A percentile compares a stretch with the other conserved stretches of the same genome.
These are phyloP conservation scores for Lepidurus couesii DNA, from an alignment of 1,140 invertebrate species.

Conservation along the genomic window DNA sequence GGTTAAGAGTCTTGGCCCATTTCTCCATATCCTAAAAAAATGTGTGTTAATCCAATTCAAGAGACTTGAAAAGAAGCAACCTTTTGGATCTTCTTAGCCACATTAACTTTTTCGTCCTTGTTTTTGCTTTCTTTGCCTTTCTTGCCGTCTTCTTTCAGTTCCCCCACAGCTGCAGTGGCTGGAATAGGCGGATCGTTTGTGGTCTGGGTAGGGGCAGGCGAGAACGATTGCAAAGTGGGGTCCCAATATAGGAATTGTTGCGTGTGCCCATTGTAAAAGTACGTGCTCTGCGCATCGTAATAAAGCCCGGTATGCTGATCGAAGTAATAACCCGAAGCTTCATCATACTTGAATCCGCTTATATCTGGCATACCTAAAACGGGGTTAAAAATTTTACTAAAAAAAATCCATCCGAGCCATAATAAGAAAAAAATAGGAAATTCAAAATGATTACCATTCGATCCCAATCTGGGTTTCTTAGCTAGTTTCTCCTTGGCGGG, in stretches of 20 bases:
- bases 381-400: slow-evolving; percentile 18
- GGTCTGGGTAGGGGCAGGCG: slow-evolving; percentile 53
- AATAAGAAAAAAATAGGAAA: neutral
- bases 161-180: slow-evolving; percentile 26
- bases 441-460: neutral
- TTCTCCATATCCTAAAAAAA: slow-evolving; percentile 71
- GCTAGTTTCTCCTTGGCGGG: neutral
- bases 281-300: slow-evolving; percentile 91
- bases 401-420: neutral
- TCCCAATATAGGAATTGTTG: slow-evolving; percentile 96
- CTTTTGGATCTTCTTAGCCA: slow-evolving; percentile 96
- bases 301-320: slow-evolving; percentile 87
- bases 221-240: slow-evolving; percentile 68
- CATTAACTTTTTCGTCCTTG: slow-evolving; percentile 84
- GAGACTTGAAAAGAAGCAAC: slow-evolving; percentile 43
- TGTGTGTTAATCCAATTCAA: neutral
- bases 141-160: slow-evolving; percentile 39
- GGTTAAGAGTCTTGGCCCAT: slow-evolving; percentile 96
- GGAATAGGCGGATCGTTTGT: slow-evolving; percentile 23
- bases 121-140: slow-evolving; percentile 46
- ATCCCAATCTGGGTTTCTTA: slow-evolving; percentile 29
- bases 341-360: slow-evolving; percentile 87
- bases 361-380: slow-evolving; percentile 73
- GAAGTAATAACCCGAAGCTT: slow-evolving; percentile 93
- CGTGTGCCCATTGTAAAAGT: slow-evolving; percentile 84